Percentiles rank a stretch among this genome's conserved stretches.
phyloP scores from a whole-genome alignment of 1,140 invertebrate species.

The Lasaia peninsularis region DNA sequence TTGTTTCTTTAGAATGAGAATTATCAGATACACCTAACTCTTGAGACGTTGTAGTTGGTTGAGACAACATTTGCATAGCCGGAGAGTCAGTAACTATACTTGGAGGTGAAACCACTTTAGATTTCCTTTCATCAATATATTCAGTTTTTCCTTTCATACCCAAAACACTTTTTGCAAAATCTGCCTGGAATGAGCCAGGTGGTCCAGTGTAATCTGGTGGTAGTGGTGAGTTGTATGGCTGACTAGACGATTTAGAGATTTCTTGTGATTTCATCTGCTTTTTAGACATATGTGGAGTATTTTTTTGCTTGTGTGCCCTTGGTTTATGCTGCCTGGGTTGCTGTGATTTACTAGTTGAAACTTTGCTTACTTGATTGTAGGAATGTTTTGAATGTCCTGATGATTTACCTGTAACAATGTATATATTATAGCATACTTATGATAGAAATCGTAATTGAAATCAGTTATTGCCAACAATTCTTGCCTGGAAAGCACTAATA shows the following conservation, averaged over 20 bases:
- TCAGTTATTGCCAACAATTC: no score
- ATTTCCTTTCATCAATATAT: constrained; percentile 60
- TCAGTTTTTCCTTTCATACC: constrained; percentile 53
- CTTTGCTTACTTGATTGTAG: constrained; percentile 73
- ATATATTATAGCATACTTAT: neutral
- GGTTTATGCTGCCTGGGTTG: constrained; percentile 43
- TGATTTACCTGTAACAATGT: constrained; percentile 56
- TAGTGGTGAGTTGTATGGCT: constrained; percentile 47
- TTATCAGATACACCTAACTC: constrained; percentile 51
- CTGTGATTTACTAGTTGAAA: constrained; percentile 68
- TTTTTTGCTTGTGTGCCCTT: constrained; percentile 47
- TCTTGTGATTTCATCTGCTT: constrained; percentile 54
- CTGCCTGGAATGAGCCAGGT: constrained; percentile 67
- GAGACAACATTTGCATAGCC: constrained; percentile 61
- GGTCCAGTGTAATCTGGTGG: constrained; percentile 55
- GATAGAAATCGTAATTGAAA: no score
- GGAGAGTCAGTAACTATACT: constrained; percentile 57
- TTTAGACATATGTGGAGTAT: constrained; percentile 34
- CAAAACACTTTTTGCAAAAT: constrained; percentile 67
- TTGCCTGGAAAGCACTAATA: no score
- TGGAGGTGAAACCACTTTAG: constrained; percentile 52
- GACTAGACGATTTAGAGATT: constrained; percentile 42
- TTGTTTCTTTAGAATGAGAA: constrained; percentile 48
- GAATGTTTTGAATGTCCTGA: constrained; percentile 71
- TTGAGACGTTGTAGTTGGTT: constrained; percentile 55